Conservation (phyloP, 2,797 vertebrate genomes). For the Tragelaphus eurycerus region DNA sequence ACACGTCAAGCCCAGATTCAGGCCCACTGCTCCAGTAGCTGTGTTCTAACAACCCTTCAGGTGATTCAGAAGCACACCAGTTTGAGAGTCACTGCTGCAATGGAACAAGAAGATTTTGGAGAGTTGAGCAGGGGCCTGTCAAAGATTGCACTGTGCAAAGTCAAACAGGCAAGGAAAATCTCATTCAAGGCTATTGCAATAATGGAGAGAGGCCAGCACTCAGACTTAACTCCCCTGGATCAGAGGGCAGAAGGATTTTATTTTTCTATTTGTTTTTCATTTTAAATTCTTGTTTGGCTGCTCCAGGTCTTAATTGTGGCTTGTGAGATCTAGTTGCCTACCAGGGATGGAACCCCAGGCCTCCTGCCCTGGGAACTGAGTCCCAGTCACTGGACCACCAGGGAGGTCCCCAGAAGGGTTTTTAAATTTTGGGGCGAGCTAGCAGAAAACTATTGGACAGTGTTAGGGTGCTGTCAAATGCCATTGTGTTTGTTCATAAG, state of each 20-base stretch:
- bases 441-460: neutral
- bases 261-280: neutral
- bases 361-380: neutral
- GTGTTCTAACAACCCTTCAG: neutral
- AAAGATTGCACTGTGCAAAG: neutral
- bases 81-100: neutral
- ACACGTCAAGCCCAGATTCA: neutral
- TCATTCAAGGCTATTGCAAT: neutral
- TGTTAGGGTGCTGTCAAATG: neutral
- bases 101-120: neutral
- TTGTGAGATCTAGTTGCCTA: neutral
- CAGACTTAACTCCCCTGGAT: neutral
- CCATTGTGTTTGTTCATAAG: neutral
- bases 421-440: neutral
- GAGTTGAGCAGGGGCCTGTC: accelerated
- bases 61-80: neutral
- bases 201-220: neutral
- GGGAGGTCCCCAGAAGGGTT: neutral
- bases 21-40: neutral
- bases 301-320: neutral
- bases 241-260: neutral
- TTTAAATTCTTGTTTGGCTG: neutral
- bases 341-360: neutral
- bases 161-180: too few species aligned
- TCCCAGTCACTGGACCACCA: neutral